Base-by-base conservation (phyloP, 2,888 invertebrate genomes). In the Odontocerum albicorne region DNA sequence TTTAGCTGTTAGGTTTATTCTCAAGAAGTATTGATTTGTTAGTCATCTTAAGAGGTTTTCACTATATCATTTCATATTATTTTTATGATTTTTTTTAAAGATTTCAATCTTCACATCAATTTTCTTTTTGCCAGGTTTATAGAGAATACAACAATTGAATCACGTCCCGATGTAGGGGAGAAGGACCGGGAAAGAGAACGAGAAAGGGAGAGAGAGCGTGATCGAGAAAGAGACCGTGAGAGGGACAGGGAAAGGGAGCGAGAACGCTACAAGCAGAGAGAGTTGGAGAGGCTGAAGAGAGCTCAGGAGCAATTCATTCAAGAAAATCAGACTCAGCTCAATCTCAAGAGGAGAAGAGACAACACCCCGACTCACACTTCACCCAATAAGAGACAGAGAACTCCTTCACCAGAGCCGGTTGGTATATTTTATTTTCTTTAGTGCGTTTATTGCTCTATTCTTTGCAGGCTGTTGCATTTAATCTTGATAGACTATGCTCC, bases 301-400 rank as follows among this genome's bases (percentile, higher is more conserved):
- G 59, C 73, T 0, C 78, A 78, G 65, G 77, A 77, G 65, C 75
- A 76, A 67, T 78, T 78, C 65, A 78, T 78, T 44, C 71, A 69
- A 61, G 75, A 74, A 7, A 78, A 77, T 65, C 60, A 75, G 7
- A 74, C 74, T 0, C 76, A 77, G 0, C 64, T 77, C 8, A 39
- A 16, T 12, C 15, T 36, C 33, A 47, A 49, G 16, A 42, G 54
- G 13, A 17, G 49, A 27, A 22, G 54, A 16, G 42, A 42, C 35
- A 12, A 43, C 4, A 17, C 33, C 19, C 33, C 54, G n/a, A 12
- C 7, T 1, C 7, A 40, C 10, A 19, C 46, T 13, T 33, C 47
- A 10, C 42, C 46, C 10, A 42, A 44, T 35, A 50, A 50, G 22
- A 19, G 50, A 32, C 42, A 33, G 33, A 32, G 50, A 15, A 33